Base-by-base conservation (phyloP, 2,113 vertebrate genomes). In the Misgurnus anguillicaudatus region DNA sequence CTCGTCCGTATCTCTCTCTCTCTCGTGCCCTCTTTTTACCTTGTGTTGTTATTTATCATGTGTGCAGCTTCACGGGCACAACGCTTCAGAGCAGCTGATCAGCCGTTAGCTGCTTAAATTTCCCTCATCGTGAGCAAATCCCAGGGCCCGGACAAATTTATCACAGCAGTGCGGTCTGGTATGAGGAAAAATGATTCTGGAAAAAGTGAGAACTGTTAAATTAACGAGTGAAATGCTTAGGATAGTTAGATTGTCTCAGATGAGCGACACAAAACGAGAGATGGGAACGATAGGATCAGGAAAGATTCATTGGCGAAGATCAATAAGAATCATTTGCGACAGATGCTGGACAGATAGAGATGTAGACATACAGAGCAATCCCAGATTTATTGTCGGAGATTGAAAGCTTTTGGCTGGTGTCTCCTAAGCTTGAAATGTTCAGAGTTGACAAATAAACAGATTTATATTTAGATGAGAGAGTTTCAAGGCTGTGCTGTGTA, bases 121-220 rank as follows among this genome's bases (percentile, higher is more conserved):
- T 72, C 78, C 38, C 78, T 55, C 57, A 48, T 5, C 16, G 39
- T 39, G 65, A 48, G 77, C 60, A 48, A 36, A 48, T 72, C 48
- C 68, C 78, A 21, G 78, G 39, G 58, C 78, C 58, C 78, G 64
- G 68, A n/a, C 45, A 17, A 72, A 79, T 79, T 72, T 72, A 79
- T 79, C 78, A 79, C 68, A 62, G 53, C 41, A 55, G 47, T 55
- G 51, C 10, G n/a, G 53, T 7, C 39, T 9, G 3, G 7, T 11
- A 13, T 53, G 55, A 53, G 17, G 21, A 31, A 24, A 17, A 63
- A 17, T 8, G 0, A 5, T 11, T 1, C 36, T 2, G 11, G 2
- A n/a, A 61, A 7, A 16, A 47, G 14, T 17, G 36, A 14, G 31
- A 19, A 31, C 7, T 21, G 45, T 42, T 9, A 19, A 63, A 21